Percentiles rank a stretch among this genome's conserved stretches.
These are phyloP conservation scores for Buceros bicornis DNA, from an alignment of 2,797 vertebrate species.

Conservation along the genomic window DNA sequence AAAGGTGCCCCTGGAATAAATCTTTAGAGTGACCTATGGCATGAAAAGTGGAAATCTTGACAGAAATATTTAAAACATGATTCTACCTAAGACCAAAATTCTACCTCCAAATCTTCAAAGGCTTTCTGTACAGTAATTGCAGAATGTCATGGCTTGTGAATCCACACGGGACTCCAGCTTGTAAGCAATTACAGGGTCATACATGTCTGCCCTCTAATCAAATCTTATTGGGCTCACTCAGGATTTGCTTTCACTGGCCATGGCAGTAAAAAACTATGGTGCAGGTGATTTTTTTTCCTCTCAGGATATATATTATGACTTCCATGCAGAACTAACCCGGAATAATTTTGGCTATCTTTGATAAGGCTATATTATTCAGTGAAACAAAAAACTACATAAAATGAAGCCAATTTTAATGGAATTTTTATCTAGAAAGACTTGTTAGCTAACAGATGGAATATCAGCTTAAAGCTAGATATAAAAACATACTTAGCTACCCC, in stretches of 20 bases:
- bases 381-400: not conserved
- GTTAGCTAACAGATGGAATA: conserved; percentile 15
- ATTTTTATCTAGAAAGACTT: not conserved
- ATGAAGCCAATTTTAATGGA: conserved; percentile 10
- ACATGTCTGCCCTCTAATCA: not conserved
- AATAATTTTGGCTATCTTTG: conserved; percentile 13
- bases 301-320: not conserved
- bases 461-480: not conserved
- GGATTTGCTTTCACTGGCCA: not conserved
- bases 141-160: not conserved
- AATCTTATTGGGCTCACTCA: not conserved
- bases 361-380: not conserved
- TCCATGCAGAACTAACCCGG: not conserved
- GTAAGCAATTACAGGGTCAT: not conserved
- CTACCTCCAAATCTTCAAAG: not conserved
- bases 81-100: not conserved
- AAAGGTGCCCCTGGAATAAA: not conserved
- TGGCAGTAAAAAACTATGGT: not conserved
- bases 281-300: not conserved
- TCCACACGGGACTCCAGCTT: not conserved
- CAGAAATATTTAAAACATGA: not conserved
- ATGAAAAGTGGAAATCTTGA: not conserved
- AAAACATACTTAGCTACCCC: not conserved
- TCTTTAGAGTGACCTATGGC: not conserved
- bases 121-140: not conserved